Evolutionary conservation across 2,888 invertebrate genomes (phyloP).

Genomic region (Cryptus viduatorius): DNA sequence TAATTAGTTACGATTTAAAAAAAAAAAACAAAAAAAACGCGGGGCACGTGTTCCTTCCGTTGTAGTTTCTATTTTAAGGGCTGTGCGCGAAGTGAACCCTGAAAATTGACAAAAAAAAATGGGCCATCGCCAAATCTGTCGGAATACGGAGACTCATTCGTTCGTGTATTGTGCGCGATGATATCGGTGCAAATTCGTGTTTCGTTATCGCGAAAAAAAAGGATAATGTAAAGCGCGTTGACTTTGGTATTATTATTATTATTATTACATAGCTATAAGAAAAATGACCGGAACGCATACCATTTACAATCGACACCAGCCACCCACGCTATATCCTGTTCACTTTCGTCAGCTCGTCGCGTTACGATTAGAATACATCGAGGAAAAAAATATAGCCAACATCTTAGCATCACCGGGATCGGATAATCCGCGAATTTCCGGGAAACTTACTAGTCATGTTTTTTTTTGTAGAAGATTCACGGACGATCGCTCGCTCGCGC

Average conservation of each 20-base stretch:
- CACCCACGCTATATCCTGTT: slow-evolving; percentile 27
- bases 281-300: slow-evolving; percentile 47
- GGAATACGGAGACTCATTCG: not conserved
- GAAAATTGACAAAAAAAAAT: slow-evolving; percentile 28
- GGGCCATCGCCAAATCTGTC: slow-evolving; percentile 46
- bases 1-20: slow-evolving; percentile 8
- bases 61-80: not conserved
- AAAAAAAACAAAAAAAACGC: not conserved
- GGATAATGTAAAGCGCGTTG: not conserved
- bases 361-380: slow-evolving; percentile 32
- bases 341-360: not conserved
- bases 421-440: slow-evolving; percentile 29
- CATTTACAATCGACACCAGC: slow-evolving; percentile 34
- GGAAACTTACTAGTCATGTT: slow-evolving; percentile 49
- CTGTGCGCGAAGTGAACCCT: not conserved
- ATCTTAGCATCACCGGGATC: slow-evolving; percentile 10
- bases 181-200: not conserved
- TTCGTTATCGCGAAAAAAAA: slow-evolving; percentile 3
- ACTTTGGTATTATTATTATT: not conserved
- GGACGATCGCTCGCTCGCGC: not conserved
- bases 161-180: not conserved
- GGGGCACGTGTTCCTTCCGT: slow-evolving; percentile 2
- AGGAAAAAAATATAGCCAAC: slow-evolving; percentile 4
- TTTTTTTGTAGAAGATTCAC: slow-evolving; percentile 40
- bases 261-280: slow-evolving; percentile 18